Percentiles rank a stretch among this genome's conserved stretches.
Conservation (phyloP, 1,140 invertebrate species). For the Plectrocnemia conspersa region DNA sequence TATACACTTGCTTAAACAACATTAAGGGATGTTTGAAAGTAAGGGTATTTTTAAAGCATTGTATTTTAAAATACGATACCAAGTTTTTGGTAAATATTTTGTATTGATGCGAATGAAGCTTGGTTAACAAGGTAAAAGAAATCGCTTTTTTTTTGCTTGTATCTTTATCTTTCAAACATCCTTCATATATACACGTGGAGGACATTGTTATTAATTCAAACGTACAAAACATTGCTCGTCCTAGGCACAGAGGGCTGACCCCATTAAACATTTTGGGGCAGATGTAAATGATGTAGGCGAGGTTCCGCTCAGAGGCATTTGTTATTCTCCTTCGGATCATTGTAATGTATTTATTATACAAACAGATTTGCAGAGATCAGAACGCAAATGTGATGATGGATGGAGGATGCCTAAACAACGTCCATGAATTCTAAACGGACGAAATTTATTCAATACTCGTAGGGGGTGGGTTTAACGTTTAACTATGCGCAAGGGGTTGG, state of each 20-base stretch:
- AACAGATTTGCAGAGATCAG: slow-evolving; percentile 4
- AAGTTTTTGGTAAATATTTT: not conserved
- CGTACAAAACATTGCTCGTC: slow-evolving; percentile 1
- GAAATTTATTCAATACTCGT: too few species aligned
- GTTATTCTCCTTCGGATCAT: slow-evolving; percentile 19
- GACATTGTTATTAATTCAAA: slow-evolving; percentile 19
- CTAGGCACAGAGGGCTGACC: slow-evolving; percentile 1
- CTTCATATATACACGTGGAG: not conserved
- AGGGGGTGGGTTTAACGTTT: too few species aligned
- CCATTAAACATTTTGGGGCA: slow-evolving; percentile 1
- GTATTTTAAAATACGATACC: not conserved
- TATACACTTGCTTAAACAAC: too few species aligned
- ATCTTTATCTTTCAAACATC: too few species aligned
- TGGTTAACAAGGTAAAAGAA: slow-evolving; percentile 3
- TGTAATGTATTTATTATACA: slow-evolving; percentile 12
- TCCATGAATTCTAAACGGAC: slow-evolving; percentile 1
- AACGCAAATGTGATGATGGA: slow-evolving; percentile 5
- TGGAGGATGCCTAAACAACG: not conserved
- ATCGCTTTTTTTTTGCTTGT: too few species aligned
- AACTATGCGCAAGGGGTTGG: too few species aligned
- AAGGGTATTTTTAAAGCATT: not conserved
- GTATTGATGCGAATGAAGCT: not conserved
- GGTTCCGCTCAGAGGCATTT: slow-evolving; percentile 1
- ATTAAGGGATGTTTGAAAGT: not conserved
- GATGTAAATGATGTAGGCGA: slow-evolving; percentile 15